Base-by-base conservation (phyloP, 2,888 invertebrate genomes). In the Drosophila sordidula region DNA sequence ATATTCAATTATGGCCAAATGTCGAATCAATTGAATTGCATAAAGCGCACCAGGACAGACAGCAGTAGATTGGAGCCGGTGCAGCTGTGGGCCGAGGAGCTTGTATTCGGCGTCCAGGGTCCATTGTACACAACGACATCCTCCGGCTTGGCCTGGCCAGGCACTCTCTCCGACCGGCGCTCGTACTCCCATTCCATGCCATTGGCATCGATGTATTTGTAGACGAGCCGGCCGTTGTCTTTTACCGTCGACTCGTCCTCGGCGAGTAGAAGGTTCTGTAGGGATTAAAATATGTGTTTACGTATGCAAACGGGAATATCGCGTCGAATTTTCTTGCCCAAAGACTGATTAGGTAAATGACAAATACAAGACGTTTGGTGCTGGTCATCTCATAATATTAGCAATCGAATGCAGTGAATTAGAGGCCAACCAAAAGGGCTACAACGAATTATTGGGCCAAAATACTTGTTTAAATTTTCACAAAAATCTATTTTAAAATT, bases 181-280 rank as follows among this genome's bases (percentile, higher is more conserved):
- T 69, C 62, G 45, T 50, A 44, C 14, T 65, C 63, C 69, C 72
- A 72, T 0, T 22, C 38, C 55, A 56, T 59, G 34, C 46, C 61
- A 11, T 54, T 16, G 0, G 6, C 3, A 38, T 72, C 72, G 2
- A 50, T 5, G n/a, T 25, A 16, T 18, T 57, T 71, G 36, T 56
- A 47, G n/a, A 70, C 38, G 11, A 14, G 9, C 2, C 29, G 50
- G 5, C 67, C 56, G 29, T 59, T 42, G 3, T 8, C n/a, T 5
- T 45, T 57, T 0, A 8, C 22, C 3, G 0, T 9, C 1, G 12
- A 29, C 11, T 57, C 45, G 1, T 32, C 25, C 12, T 16, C 12
- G 11, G 59, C 36, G 1, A 38, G 3, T 8, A 46, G 4, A 5
- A 38, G 11, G 8, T 12, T 14, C 41, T 41, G 3, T 18, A 3